These are phyloP conservation scores for Rynchops niger DNA, from an alignment of 2,113 vertebrate species.

Conservation along the genomic window DNA sequence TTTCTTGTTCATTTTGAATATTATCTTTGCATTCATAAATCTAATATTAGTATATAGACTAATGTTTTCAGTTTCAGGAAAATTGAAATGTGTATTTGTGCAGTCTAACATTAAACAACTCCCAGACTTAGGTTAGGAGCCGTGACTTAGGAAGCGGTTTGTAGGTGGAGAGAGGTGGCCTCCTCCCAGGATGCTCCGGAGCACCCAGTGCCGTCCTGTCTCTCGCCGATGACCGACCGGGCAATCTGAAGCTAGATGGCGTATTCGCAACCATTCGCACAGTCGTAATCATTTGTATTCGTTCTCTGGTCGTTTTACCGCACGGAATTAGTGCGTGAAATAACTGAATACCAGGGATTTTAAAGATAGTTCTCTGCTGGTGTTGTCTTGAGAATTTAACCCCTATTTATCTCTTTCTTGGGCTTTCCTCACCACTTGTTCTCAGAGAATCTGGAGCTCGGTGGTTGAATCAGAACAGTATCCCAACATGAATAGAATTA, in stretches of 20 bases:
- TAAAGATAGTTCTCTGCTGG: not conserved
- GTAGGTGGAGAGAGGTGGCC: not conserved
- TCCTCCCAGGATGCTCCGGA: not conserved
- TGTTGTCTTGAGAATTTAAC: not conserved
- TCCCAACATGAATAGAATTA: not conserved
- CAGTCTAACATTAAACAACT: not conserved
- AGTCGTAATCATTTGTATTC: not conserved
- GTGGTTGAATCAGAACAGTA: not conserved
- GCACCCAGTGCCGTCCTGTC: not conserved
- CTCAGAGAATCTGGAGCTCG: not conserved
- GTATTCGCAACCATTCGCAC: not conserved
- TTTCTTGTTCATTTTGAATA: slow-evolving; percentile 24
- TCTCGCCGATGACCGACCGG: not conserved
- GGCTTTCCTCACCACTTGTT: not conserved
- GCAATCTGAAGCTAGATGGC: not conserved
- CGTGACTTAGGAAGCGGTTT: not conserved
- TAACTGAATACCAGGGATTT: not conserved
- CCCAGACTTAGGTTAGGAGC: not conserved
- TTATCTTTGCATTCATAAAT: slow-evolving; percentile 6
- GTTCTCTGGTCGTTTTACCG: not conserved
- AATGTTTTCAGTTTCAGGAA: not conserved
- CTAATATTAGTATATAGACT: not conserved
- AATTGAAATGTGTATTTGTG: not conserved
- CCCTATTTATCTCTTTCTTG: not conserved
- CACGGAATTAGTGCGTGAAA: not conserved